A percentile compares a stretch with the other conserved stretches of the same genome.
Conservation (phyloP, 2,888 invertebrate genomes). For the Drosophila leonis region DNA sequence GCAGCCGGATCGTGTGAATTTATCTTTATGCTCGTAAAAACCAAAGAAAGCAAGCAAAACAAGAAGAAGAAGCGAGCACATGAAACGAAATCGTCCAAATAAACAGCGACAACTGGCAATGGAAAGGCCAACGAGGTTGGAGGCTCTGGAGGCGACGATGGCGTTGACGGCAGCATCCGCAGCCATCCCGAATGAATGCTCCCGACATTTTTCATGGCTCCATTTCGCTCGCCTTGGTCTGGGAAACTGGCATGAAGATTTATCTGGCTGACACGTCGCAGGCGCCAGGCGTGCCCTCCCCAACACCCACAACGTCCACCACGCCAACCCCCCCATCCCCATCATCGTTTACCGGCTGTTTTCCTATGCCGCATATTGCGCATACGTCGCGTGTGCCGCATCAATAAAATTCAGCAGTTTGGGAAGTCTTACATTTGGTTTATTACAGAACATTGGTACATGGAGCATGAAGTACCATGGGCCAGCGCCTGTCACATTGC, state of each 20-base stretch:
- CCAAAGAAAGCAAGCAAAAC: slow-evolving; percentile 35
- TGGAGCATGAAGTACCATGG: slow-evolving; percentile 48
- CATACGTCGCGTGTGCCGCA: slow-evolving; percentile 63
- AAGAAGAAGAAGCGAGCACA: slow-evolving; percentile 36
- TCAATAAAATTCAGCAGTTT: slow-evolving; percentile 71
- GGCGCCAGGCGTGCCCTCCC: slow-evolving; percentile 1
- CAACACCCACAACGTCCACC: neutral
- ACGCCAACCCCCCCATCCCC: neutral
- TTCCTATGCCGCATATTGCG: slow-evolving; percentile 53
- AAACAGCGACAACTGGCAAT: slow-evolving; percentile 62
- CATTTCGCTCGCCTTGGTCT: slow-evolving; percentile 51
- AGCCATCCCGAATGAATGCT: slow-evolving; percentile 59
- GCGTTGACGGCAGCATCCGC: slow-evolving; percentile 45
- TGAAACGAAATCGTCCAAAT: slow-evolving; percentile 69
- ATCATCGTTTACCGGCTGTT: slow-evolving; percentile 25
- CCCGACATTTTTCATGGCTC: slow-evolving; percentile 74
- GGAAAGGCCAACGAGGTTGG: slow-evolving; percentile 13
- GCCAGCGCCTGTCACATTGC: slow-evolving; percentile 49
- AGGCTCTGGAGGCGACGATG: slow-evolving; percentile 29
- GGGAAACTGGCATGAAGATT: slow-evolving; percentile 64
- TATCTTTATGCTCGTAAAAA: slow-evolving; percentile 78
- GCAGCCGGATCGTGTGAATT: slow-evolving; percentile 65
- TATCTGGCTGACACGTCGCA: slow-evolving; percentile 59
- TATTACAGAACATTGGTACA: slow-evolving; percentile 47
- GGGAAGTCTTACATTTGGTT: slow-evolving; percentile 71